Evolutionary conservation across 1,140 invertebrate genomes (phyloP).

Genomic region (Atta cephalotes): DNA sequence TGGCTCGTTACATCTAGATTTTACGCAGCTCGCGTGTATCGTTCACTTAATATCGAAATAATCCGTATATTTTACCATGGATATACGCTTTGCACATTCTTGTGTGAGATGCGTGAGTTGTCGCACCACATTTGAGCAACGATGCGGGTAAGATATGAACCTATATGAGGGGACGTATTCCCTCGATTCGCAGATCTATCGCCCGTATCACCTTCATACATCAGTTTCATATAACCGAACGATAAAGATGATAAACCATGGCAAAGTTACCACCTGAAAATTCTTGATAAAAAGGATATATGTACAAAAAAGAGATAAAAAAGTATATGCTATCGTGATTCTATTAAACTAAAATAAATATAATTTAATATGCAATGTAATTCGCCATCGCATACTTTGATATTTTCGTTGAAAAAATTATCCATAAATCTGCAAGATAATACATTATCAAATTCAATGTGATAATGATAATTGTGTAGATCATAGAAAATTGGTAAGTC

Average conservation of each 20-base stretch:
- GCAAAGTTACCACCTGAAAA: neutral
- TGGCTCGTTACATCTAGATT: conserved; percentile 55
- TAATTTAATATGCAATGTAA: neutral
- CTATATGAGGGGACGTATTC: neutral
- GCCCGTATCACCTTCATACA: conserved; percentile 18
- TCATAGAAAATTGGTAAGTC: neutral
- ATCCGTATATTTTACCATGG: conserved; percentile 56
- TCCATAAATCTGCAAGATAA: neutral
- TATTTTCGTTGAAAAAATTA: neutral
- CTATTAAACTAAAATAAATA: neutral
- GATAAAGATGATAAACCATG: neutral
- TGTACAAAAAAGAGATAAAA: neutral
- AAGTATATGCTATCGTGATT: neutral
- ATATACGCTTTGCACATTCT: conserved; percentile 42
- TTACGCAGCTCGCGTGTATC: conserved; percentile 55
- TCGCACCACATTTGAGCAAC: conserved; percentile 43
- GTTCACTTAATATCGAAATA: conserved; percentile 57
- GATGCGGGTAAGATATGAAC: conserved; percentile 31
- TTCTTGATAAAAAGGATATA: neutral
- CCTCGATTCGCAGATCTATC: conserved; percentile 28
- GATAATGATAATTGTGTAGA: neutral
- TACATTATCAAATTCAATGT: neutral
- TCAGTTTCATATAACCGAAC: conserved; percentile 30
- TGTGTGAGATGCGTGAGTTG: conserved; percentile 46
- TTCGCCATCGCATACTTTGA: neutral